Evolutionary conservation across 2,797 vertebrate genomes (phyloP).

Genomic region (Scleropages formosus): DNA sequence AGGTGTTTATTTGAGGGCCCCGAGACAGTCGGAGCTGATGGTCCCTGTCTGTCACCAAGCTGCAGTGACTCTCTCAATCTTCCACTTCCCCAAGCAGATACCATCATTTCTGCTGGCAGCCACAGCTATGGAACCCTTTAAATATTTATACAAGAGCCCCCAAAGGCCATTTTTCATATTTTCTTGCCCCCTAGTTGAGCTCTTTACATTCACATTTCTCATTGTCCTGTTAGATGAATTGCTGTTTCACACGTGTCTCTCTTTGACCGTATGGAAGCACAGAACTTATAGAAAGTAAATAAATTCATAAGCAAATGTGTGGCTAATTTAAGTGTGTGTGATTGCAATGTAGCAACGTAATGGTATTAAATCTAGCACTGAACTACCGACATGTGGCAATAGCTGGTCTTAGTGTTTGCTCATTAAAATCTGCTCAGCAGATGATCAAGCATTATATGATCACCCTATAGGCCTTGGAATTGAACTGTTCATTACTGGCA

Average conservation of each 20-base stretch:
- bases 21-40: conserved; percentile 16
- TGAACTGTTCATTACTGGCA: too few species aligned
- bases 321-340: too few species aligned
- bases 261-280: not conserved
- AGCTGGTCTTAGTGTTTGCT: too few species aligned
- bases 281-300: not conserved
- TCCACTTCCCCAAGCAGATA: conserved; percentile 7
- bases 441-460: too few species aligned
- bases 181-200: not conserved
- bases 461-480: too few species aligned
- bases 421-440: too few species aligned
- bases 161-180: not conserved
- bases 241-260: not conserved
- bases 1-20: conserved; percentile 30
- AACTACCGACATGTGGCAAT: too few species aligned
- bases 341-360: too few species aligned
- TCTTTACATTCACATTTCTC: not conserved
- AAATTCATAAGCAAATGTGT: too few species aligned
- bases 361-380: too few species aligned
- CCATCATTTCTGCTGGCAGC: conserved; percentile 16
- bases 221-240: not conserved
- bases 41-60: conserved; percentile 20
- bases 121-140: conserved; percentile 9
- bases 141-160: conserved; percentile 20
- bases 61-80: conserved; percentile 1